phyloP scores from a whole-genome alignment of 2,888 invertebrate species.

The Minunthozetes semirufus region DNA sequence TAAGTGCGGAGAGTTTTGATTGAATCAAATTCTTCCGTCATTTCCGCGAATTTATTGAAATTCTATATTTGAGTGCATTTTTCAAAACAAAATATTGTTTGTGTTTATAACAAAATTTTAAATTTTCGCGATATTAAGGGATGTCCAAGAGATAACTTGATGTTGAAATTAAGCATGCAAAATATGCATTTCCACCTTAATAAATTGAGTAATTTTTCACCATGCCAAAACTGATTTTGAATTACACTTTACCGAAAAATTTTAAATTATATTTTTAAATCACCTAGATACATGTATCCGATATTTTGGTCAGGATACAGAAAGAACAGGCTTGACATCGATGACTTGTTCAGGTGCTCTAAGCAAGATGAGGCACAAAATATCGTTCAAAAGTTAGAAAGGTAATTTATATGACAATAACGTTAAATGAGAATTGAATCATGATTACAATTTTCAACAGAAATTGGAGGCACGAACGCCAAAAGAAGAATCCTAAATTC shows the following conservation, averaged over 20 bases:
- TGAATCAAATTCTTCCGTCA: no score
- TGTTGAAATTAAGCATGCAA: no score
- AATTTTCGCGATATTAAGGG: no score
- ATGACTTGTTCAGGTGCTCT: conserved; percentile 26
- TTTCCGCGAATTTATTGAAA: no score
- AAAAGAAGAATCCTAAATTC: not conserved
- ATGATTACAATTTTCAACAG: not conserved
- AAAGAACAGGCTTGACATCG: conserved; percentile 13
- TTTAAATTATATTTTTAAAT: not conserved
- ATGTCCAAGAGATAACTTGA: no score
- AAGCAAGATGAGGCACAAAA: conserved; percentile 17
- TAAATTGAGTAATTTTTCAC: not conserved
- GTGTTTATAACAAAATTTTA: no score
- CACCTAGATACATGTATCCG: conserved; percentile 14
- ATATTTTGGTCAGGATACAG: conserved; percentile 1
- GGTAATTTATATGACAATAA: not conserved
- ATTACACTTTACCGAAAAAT: not conserved
- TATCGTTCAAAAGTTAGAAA: not conserved
- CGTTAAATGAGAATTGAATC: not conserved
- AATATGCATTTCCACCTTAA: not conserved
- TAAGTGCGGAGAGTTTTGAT: no score
- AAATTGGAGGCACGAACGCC: not conserved
- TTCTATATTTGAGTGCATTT: no score
- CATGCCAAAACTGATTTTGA: not conserved
- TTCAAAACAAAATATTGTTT: no score